Percentiles rank a stretch among this genome's conserved stretches.
Conservation (phyloP, 2,797 vertebrate species). For the Falco cherrug region DNA sequence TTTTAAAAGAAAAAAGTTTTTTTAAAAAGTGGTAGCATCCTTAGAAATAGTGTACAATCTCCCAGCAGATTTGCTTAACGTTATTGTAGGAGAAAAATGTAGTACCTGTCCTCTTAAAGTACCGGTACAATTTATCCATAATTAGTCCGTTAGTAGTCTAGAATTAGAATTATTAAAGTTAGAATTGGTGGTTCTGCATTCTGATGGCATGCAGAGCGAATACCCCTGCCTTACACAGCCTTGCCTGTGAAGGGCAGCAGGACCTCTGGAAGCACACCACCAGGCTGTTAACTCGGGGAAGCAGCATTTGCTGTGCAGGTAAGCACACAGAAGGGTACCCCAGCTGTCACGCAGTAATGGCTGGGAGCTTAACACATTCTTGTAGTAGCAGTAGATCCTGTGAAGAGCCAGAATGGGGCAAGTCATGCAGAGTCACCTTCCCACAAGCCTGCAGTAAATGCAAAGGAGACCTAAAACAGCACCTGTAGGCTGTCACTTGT, state of each 20-base stretch:
- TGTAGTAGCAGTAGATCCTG: neutral
- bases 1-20: neutral
- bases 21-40: neutral
- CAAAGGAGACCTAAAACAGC: neutral
- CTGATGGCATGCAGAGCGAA: too few relatives aligned
- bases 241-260: too few relatives aligned
- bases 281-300: neutral
- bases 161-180: too few relatives aligned
- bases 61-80: neutral
- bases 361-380: neutral
- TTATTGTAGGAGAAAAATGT: neutral
- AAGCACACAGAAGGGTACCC: neutral
- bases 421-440: neutral
- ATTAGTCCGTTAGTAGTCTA: neutral
- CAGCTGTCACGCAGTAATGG: neutral
- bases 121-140: neutral
- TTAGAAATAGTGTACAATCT: neutral
- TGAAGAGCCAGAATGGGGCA: accelerated
- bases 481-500: neutral
- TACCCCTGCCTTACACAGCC: neutral
- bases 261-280: too few relatives aligned
- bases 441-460: neutral
- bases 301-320: neutral
- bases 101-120: neutral
- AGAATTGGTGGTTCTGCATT: too few relatives aligned